Evolutionary conservation across 2,113 vertebrate genomes (phyloP), one percentile per base, ranked within the genome.

Genomic region (Heloderma charlesbogerti): DNA sequence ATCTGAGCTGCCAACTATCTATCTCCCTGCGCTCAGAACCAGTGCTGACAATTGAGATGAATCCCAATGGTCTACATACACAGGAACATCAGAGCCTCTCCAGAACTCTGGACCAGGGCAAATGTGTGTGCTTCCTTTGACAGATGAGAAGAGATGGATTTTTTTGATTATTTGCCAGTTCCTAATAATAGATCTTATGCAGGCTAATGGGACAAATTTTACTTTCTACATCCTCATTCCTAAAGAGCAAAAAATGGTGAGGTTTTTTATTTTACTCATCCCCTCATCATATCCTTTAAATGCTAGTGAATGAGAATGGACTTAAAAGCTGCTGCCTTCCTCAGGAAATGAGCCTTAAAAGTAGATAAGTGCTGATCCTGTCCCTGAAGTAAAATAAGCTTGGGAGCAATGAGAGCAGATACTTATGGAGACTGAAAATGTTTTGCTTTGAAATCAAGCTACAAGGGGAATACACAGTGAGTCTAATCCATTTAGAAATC

Each of bases 301-400:
- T 84, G 69, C 86, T 88, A 91, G 80, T 48, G 66, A 87, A 90
- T 71, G 63, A 22, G 45, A 86, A 90, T 85, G 86, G 15, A 40
- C 93, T 94, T 82, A 74, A 90, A 92, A 66, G 81, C 9, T 0
- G 0, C 72, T 96, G 86, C 87, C 83, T 93, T 63, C 72, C 93
- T 81, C 87, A 75, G 93, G 78, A 92, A 95, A 94, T 67, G 29
- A 69, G 88, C 72, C 92, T 90, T 93, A 96, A 92, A 87, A 91
- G 87, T 48, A 93, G 88, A 92, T 95, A 93, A 96, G 93, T 92
- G 74, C 57, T 86, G 83, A 92, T 88, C 67, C 18, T 79, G 51
- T 86, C 94, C 88, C 94, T 79, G 69, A 91, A 95, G 94, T 89
- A 93, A 93, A 96, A 94, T 95, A 94, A 94, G 92, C 89, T 4